Conservation (phyloP, 2,113 vertebrate species). For the Phocoena sinus region DNA sequence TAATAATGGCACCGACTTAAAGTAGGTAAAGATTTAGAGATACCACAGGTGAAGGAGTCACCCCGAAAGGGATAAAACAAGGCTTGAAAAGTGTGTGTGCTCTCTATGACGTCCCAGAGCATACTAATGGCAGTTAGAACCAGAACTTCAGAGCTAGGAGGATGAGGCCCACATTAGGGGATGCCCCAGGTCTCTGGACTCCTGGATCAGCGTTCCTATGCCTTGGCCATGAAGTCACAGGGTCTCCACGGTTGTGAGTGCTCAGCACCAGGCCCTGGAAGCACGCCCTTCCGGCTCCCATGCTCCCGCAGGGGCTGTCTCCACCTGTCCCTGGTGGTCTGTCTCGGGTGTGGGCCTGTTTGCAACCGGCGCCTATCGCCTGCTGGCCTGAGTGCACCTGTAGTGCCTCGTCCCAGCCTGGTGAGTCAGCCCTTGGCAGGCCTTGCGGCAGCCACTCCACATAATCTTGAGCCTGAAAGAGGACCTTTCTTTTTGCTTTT, state of each 20-base stretch:
- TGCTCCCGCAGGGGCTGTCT: neutral
- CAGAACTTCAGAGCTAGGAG: neutral
- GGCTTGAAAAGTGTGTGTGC: neutral
- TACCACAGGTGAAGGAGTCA: neutral
- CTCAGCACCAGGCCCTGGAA: neutral
- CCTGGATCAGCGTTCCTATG: neutral
- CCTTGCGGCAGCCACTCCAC: constrained; percentile 44
- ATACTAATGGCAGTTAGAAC: too few species aligned
- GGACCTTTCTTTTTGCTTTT: constrained; percentile 57
- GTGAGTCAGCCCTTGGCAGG: constrained; percentile 73
- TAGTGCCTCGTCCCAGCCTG: constrained; percentile 39
- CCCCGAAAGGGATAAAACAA: neutral
- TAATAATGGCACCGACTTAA: neutral
- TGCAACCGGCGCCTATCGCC: constrained; percentile 68
- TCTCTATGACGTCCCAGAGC: neutral
- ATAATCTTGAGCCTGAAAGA: constrained; percentile 63
- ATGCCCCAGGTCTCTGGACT: neutral
- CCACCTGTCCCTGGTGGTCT: neutral
- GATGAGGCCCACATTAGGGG: neutral
- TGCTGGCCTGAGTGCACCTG: constrained; percentile 56
- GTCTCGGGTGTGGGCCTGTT: neutral
- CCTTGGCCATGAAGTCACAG: neutral
- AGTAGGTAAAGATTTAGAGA: neutral
- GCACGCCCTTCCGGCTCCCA: neutral
- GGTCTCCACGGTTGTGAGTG: neutral